These are phyloP conservation scores for Marisa cornuarietis DNA, from an alignment of 1,140 invertebrate species.

Conservation along the genomic window DNA sequence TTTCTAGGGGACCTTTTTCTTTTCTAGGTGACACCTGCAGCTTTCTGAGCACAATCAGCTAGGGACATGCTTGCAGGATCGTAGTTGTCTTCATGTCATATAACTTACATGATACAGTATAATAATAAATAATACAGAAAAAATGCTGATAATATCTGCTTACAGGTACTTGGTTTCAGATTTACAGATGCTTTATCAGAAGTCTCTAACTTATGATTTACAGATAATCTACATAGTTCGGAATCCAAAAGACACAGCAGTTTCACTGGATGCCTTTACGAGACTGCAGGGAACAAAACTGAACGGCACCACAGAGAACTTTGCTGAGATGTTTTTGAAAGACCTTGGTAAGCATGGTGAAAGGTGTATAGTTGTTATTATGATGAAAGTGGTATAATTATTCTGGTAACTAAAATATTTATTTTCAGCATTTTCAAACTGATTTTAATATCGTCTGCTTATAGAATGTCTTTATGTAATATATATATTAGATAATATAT, in stretches of 20 bases:
- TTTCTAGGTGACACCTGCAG: neutral
- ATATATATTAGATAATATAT: too few species aligned
- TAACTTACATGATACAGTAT: neutral
- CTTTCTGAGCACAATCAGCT: neutral
- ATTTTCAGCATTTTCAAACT: too few species aligned
- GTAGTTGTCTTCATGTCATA: neutral
- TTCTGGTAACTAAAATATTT: neutral
- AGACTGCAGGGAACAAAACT: conserved; percentile 61
- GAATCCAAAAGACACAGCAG: conserved; percentile 93
- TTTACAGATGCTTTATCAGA: neutral
- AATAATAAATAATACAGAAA: too few species aligned
- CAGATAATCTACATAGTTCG: conserved; percentile 89
- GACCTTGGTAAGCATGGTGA: conserved; percentile 73
- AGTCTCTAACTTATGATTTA: conserved; percentile 23
- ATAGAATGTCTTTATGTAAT: too few species aligned
- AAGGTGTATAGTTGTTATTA: neutral
- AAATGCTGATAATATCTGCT: neutral
- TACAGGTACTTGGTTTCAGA: too few species aligned
- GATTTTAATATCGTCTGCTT: too few species aligned
- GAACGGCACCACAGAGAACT: conserved; percentile 77
- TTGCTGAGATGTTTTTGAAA: conserved; percentile 80
- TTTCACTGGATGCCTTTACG: conserved; percentile 91
- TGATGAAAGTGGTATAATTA: neutral
- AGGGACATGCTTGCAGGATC: neutral
- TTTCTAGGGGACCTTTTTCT: too few species aligned